These are phyloP conservation scores for Bettongia penicillata DNA, from an alignment of 2,113 vertebrate genomes.

Conservation along the genomic window DNA sequence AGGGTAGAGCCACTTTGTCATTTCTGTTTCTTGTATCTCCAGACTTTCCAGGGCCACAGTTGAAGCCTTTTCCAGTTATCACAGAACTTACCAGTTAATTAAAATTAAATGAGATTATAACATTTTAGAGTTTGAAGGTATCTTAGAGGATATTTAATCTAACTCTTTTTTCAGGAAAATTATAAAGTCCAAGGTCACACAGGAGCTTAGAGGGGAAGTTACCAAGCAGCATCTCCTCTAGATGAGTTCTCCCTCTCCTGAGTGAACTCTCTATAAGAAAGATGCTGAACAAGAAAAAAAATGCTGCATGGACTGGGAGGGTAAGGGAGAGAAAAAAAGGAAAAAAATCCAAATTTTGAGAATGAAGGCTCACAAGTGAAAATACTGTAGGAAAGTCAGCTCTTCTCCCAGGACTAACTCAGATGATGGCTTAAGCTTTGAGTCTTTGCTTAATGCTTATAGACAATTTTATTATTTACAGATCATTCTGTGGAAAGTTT, in stretches of 20 bases:
- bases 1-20: not conserved
- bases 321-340: not conserved
- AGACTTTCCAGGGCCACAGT: not conserved
- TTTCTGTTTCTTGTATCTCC: not conserved
- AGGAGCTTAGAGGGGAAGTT: not conserved
- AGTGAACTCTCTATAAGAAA: slow-evolving; percentile 27
- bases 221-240: not conserved
- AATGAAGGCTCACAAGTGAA: slow-evolving; percentile 22
- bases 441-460: slow-evolving; percentile 15
- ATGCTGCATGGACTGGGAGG: not conserved
- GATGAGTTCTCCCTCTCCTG: not conserved
- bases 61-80: not conserved
- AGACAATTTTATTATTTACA: slow-evolving; percentile 6
- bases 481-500: slow-evolving; percentile 1
- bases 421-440: not conserved
- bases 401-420: not conserved
- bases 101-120: not conserved
- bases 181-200: not conserved
- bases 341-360: not conserved
- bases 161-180: not conserved
- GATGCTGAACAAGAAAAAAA: slow-evolving; percentile 6
- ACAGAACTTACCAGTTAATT: not conserved
- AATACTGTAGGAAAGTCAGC: slow-evolving; percentile 29
- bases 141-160: not conserved
- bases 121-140: not conserved